These are phyloP conservation scores for Gallinago jamesoni DNA, from an alignment of 2,113 vertebrate genomes.

Conservation along the genomic window DNA sequence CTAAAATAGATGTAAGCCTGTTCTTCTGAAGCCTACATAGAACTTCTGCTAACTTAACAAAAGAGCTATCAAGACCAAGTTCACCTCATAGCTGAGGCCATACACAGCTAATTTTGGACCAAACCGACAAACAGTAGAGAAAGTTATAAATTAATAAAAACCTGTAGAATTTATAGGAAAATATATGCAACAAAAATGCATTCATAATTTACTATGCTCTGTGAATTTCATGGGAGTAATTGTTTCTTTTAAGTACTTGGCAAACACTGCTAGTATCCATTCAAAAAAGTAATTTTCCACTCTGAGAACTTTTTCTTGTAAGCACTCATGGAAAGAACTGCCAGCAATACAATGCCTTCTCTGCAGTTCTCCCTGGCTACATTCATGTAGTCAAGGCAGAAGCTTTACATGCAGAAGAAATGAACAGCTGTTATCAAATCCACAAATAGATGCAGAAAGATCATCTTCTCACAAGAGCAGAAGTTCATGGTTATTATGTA, in stretches of 20 bases:
- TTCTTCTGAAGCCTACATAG: neutral
- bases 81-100: neutral
- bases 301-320: neutral
- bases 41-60: neutral
- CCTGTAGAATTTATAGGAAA: neutral
- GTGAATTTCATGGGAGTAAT: neutral
- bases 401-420: conserved; percentile 26
- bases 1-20: neutral
- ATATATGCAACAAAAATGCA: neutral
- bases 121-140: neutral
- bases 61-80: neutral
- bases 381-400: neutral
- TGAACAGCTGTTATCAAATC: conserved; percentile 14
- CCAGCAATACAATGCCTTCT: neutral
- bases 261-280: neutral
- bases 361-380: neutral
- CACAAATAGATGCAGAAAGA: neutral
- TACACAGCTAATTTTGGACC: neutral
- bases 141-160: neutral
- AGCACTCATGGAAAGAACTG: neutral
- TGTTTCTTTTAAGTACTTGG: conserved; percentile 26
- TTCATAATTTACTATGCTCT: neutral
- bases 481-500: neutral
- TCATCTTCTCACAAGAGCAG: neutral
- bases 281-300: conserved; percentile 44